A percentile compares a stretch with the other conserved stretches of the same genome.
Evolutionary conservation across 2,797 vertebrate species (phyloP).

Genomic region (Huso huso): DNA sequence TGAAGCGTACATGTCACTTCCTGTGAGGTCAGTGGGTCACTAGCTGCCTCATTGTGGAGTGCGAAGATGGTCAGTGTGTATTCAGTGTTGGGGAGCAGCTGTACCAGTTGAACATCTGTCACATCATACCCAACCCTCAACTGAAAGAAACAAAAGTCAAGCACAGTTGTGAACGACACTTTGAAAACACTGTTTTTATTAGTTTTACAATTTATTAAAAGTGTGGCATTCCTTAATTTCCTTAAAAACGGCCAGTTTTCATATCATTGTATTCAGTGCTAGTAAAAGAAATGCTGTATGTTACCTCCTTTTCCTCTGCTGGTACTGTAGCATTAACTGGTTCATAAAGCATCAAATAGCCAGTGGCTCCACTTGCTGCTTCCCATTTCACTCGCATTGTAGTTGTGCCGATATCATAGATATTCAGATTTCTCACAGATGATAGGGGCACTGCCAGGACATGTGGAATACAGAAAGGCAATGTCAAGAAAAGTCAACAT

Average conservation of each 20-base stretch:
- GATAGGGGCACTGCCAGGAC: conserved; percentile 67
- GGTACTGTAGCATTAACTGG: conserved; percentile 63
- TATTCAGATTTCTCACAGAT: conserved; percentile 57
- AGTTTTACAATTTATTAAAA: conserved; percentile 26
- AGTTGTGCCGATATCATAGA: conserved; percentile 69
- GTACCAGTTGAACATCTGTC: conserved; percentile 57
- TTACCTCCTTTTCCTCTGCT: conserved; percentile 68
- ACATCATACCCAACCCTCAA: conserved; percentile 56
- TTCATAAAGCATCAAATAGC: conserved; percentile 69
- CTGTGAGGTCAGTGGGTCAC: conserved; percentile 62
- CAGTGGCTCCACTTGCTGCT: conserved; percentile 62
- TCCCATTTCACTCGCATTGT: conserved; percentile 80
- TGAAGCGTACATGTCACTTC: conserved; percentile 77
- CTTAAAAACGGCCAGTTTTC: not conserved
- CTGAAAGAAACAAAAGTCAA: conserved; percentile 38
- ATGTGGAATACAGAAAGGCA: not conserved
- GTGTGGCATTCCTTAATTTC: not conserved
- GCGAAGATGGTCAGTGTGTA: conserved; percentile 69
- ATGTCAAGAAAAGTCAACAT: no score
- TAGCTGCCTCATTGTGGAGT: conserved; percentile 58
- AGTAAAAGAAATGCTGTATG: not conserved
- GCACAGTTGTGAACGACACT: conserved; percentile 2
- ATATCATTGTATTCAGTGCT: no score
- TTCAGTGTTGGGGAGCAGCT: conserved; percentile 72
- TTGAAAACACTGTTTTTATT: conserved; percentile 16